Evolutionary conservation across 2,113 vertebrate genomes (phyloP).

Genomic region (Macrotus californicus): DNA sequence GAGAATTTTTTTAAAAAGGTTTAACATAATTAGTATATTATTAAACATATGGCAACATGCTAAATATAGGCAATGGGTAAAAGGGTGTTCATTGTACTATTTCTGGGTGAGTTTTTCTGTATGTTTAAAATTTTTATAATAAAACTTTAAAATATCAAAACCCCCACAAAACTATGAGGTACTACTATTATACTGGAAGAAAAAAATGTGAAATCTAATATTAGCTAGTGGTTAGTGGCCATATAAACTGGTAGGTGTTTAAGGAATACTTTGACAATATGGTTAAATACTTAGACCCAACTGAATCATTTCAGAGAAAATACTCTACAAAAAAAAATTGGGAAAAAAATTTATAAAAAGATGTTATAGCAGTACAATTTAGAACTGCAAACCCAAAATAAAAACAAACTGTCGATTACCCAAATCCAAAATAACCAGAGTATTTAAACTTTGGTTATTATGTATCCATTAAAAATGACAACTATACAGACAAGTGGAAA

Average conservation of each 20-base stretch:
- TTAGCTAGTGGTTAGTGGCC: neutral
- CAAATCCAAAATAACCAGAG: constrained; percentile 17
- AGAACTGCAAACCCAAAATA: constrained; percentile 18
- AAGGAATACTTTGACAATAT: constrained; percentile 22
- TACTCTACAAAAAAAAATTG: neutral
- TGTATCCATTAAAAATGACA: neutral
- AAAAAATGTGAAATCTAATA: constrained; percentile 3
- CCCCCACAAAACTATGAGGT: neutral
- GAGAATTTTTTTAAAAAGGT: neutral
- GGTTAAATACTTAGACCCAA: constrained; percentile 13
- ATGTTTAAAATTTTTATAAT: constrained; percentile 26
- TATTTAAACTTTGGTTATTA: neutral
- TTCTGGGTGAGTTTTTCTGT: neutral
- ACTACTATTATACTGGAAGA: neutral
- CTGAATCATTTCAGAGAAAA: neutral
- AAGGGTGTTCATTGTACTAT: neutral
- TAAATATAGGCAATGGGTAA: neutral
- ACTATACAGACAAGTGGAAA: constrained; percentile 1
- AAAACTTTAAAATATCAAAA: neutral
- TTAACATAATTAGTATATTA: constrained; percentile 16
- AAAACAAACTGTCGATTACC: constrained; percentile 9
- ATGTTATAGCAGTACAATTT: neutral
- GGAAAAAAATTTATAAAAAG: neutral
- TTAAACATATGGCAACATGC: neutral
- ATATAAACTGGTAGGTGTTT: neutral